These are phyloP conservation scores for Planiliza haematocheilus DNA, from an alignment of 2,113 vertebrate genomes.

Conservation along the genomic window DNA sequence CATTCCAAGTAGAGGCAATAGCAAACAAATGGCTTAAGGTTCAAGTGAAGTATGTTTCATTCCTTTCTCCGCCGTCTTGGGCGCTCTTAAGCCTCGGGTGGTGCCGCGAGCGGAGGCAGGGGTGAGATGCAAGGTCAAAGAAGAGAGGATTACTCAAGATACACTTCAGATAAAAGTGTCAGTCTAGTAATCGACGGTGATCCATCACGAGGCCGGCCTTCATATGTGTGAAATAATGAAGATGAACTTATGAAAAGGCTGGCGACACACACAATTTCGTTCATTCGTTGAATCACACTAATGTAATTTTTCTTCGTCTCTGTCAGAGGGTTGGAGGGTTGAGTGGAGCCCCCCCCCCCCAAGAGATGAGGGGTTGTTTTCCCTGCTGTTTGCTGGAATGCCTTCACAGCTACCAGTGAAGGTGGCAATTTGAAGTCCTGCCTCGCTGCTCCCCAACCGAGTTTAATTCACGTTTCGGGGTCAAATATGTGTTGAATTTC, in stretches of 20 bases:
- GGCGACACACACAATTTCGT: conserved; percentile 1
- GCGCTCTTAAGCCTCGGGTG: conserved; percentile 34
- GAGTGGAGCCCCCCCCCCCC: too few relatives aligned
- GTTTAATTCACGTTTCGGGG: conserved; percentile 53
- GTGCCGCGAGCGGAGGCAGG: conserved; percentile 40
- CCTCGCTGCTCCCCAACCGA: conserved; percentile 20
- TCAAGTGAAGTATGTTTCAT: conserved; percentile 75
- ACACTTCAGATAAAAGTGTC: conserved; percentile 76
- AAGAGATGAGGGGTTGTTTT: conserved; percentile 40
- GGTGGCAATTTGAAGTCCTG: conserved; percentile 52
- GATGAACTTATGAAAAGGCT: conserved; percentile 31
- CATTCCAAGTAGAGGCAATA: conserved; percentile 76
- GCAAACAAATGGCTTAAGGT: conserved; percentile 79
- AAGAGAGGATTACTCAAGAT: conserved; percentile 74
- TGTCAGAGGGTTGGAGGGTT: background rate
- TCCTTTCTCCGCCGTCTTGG: conserved; percentile 45
- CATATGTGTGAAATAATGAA: conserved; percentile 37
- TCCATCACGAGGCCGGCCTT: conserved; percentile 38
- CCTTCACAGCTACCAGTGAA: conserved; percentile 60
- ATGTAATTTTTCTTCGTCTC: conserved; percentile 12
- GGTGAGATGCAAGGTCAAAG: conserved; percentile 69
- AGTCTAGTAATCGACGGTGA: conserved; percentile 51
- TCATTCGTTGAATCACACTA: conserved; percentile 41
- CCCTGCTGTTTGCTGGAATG: conserved; percentile 64
- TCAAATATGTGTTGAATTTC: conserved; percentile 48